Conservation (phyloP, 2,113 vertebrate genomes). For the Melanostigma gelatinosum region DNA sequence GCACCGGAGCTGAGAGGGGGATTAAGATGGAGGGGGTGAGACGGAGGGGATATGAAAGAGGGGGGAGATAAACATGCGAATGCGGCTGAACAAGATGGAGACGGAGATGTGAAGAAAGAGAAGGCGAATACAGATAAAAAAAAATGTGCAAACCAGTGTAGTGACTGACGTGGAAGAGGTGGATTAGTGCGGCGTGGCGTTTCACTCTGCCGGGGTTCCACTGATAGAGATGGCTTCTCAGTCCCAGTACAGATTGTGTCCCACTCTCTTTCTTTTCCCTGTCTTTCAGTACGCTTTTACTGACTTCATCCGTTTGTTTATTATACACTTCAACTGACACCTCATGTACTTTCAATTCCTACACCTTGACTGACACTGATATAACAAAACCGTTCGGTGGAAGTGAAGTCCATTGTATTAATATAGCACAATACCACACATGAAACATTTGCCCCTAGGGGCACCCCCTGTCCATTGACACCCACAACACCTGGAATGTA, state of each 20-base stretch:
- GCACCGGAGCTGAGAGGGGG: slow-evolving; percentile 31
- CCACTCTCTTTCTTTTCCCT: neutral
- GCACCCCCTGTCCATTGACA: no score
- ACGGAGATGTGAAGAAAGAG: slow-evolving; percentile 27
- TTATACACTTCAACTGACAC: neutral
- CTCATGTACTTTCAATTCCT: neutral
- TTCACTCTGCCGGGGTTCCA: neutral
- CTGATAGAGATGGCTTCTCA: neutral
- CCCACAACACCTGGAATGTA: no score
- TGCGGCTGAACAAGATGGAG: slow-evolving; percentile 27
- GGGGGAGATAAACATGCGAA: slow-evolving; percentile 29
- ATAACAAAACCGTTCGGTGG: neutral
- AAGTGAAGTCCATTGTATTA: neutral
- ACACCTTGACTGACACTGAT: neutral
- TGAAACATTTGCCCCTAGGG: no score
- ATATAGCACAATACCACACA: neutral
- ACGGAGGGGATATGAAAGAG: neutral
- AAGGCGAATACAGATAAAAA: slow-evolving; percentile 39
- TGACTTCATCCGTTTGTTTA: no score
- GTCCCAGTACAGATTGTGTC: neutral
- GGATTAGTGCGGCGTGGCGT: slow-evolving; percentile 20
- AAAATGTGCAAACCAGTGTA: slow-evolving; percentile 13
- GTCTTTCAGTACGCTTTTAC: neutral
- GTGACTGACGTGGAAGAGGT: slow-evolving; percentile 19
- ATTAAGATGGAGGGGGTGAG: slow-evolving; percentile 47